These are phyloP conservation scores for Neopelma chrysocephalum DNA, from an alignment of 2,797 vertebrate genomes.

Conservation along the genomic window DNA sequence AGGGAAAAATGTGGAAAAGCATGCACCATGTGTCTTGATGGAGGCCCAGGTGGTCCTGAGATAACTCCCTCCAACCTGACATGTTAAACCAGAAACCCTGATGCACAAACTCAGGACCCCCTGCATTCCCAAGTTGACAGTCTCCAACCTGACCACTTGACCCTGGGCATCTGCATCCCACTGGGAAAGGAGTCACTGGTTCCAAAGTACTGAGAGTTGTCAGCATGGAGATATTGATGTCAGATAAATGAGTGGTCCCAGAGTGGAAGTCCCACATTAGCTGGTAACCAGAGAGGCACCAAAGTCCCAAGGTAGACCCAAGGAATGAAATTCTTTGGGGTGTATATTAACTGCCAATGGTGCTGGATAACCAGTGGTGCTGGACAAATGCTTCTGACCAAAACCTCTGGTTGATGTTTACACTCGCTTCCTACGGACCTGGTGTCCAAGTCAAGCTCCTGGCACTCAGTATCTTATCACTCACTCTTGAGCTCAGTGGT, in stretches of 20 bases:
- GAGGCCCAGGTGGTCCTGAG: not conserved
- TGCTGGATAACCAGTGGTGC: not conserved
- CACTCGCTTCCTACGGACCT: not conserved
- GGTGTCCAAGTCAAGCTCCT: not conserved
- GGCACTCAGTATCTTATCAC: rapidly evolving
- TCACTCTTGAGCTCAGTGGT: not conserved
- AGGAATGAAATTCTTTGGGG: not conserved
- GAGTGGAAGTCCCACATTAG: not conserved
- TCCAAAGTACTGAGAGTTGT: not conserved
- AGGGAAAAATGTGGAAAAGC: not conserved
- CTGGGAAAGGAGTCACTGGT: not conserved
- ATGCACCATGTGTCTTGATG: not conserved
- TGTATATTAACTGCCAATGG: not conserved
- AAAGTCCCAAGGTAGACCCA: not conserved
- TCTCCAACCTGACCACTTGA: not conserved
- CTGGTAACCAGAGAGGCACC: not conserved
- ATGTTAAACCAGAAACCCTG: not conserved
- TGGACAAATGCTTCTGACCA: not conserved
- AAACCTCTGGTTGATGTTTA: not conserved
- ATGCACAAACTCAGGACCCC: not conserved
- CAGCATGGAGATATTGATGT: not conserved
- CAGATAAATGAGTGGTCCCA: not conserved
- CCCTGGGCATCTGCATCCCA: not conserved
- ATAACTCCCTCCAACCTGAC: not conserved
- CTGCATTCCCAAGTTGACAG: not conserved